Evolutionary conservation across 30 jellyfish, hydroid and myxozoan genomes (phyloP).

Genomic region (Sanderia malayensis): DNA sequence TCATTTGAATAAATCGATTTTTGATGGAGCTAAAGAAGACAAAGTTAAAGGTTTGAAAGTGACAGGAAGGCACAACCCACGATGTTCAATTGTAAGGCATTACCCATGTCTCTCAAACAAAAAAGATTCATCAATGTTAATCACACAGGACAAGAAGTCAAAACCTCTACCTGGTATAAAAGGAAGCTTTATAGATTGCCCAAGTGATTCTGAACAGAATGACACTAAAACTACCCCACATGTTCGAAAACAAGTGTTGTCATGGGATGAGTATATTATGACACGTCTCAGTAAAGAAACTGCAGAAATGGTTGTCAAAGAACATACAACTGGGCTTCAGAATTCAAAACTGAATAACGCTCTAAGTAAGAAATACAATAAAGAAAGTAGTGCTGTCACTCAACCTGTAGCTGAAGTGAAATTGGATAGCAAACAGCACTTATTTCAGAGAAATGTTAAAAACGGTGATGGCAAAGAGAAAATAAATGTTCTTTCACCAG

Average conservation of each 20-base stretch:
- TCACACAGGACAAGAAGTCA: not conserved
- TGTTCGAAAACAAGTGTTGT: not conserved
- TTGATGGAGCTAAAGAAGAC: slow-evolving; percentile 9
- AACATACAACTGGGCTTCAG: slow-evolving; percentile 54
- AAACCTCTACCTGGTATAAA: slow-evolving; percentile 23
- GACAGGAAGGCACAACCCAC: slow-evolving; percentile 60
- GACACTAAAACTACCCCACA: not conserved
- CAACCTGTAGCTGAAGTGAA: not conserved
- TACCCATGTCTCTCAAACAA: slow-evolving; percentile 44
- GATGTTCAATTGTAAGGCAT: slow-evolving; percentile 55
- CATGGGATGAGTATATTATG: slow-evolving; percentile 83
- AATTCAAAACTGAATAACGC: slow-evolving; percentile 21
- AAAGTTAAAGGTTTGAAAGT: not conserved
- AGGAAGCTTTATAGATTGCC: not conserved
- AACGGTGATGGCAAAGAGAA: not conserved
- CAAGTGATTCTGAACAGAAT: not conserved
- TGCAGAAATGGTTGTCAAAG: slow-evolving; percentile 69
- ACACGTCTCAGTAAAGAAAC: slow-evolving; percentile 72
- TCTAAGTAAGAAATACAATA: not conserved
- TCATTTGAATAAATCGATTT: not conserved
- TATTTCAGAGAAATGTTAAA: not conserved
- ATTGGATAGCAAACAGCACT: not conserved
- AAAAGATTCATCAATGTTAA: not conserved
- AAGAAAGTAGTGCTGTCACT: not conserved
- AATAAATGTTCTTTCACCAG: no score